These are phyloP conservation scores for Nannospalax galili DNA, from an alignment of 2,113 vertebrate genomes.

Conservation along the genomic window DNA sequence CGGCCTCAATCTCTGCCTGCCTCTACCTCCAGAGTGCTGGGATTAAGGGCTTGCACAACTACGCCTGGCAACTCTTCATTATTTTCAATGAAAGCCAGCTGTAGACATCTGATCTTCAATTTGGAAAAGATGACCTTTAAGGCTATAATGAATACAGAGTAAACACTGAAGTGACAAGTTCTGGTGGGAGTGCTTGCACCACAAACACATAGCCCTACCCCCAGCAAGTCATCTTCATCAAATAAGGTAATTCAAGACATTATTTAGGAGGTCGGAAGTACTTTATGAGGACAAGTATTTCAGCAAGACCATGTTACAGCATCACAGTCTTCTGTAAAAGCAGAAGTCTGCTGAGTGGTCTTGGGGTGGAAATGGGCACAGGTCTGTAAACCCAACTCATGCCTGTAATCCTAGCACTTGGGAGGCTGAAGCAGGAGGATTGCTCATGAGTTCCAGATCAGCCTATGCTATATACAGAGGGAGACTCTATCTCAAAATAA, in stretches of 20 bases:
- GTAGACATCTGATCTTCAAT: slow-evolving; percentile 15
- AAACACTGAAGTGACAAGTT: background rate
- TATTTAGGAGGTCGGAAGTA: background rate
- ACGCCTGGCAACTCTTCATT: background rate
- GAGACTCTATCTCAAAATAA: background rate
- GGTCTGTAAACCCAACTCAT: background rate
- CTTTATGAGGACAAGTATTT: background rate
- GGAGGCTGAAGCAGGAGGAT: background rate
- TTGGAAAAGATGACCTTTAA: background rate
- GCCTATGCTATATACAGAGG: background rate
- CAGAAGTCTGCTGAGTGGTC: background rate
- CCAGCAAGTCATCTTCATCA: fast-evolving
- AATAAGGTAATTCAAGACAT: background rate
- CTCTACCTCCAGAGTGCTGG: too few species aligned
- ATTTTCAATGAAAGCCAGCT: slow-evolving; percentile 48
- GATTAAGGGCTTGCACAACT: too few species aligned
- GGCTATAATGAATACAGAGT: background rate
- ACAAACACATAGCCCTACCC: too few species aligned
- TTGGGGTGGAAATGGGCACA: background rate
- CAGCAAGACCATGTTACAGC: background rate
- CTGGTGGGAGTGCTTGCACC: background rate
- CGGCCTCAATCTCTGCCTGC: too few species aligned
- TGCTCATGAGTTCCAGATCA: too few species aligned
- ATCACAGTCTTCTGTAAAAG: background rate
- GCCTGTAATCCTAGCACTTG: background rate